Evolutionary conservation across 2,797 vertebrate genomes (phyloP).

Genomic region (Eleutherodactylus coqui): DNA sequence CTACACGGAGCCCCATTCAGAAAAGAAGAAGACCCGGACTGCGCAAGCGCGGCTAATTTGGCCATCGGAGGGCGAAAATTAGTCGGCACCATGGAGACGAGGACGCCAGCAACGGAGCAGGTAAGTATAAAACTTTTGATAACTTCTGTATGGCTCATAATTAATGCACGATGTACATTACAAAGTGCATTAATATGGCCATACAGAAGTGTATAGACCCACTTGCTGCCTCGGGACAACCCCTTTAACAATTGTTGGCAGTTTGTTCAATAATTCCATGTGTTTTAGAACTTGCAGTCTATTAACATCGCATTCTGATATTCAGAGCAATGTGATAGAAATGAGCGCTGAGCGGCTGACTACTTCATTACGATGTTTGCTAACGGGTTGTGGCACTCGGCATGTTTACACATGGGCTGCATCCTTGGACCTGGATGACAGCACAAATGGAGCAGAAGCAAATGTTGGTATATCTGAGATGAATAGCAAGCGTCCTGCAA

Average conservation of each 20-base stretch:
- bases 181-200: no score
- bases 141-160: no score
- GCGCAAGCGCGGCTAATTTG: no score
- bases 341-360: not conserved
- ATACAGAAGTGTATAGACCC: no score
- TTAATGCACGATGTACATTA: no score
- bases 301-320: not conserved
- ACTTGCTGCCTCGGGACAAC: no score
- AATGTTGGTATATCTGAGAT: slow-evolving; percentile 49
- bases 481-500: slow-evolving; percentile 36
- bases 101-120: no score
- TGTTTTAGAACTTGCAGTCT: not conserved
- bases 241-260: not conserved
- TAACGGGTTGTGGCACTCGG: slow-evolving; percentile 14
- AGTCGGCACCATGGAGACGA: no score
- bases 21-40: no score
- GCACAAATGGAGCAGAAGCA: slow-evolving; percentile 58
- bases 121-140: no score
- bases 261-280: not conserved
- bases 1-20: no score
- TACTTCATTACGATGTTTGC: not conserved
- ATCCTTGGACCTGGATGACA: slow-evolving; percentile 21
- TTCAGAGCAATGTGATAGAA: not conserved
- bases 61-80: no score
- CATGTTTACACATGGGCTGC: not conserved